These are phyloP conservation scores for Cygnus atratus DNA, from an alignment of 2,113 vertebrate species.

Conservation along the genomic window DNA sequence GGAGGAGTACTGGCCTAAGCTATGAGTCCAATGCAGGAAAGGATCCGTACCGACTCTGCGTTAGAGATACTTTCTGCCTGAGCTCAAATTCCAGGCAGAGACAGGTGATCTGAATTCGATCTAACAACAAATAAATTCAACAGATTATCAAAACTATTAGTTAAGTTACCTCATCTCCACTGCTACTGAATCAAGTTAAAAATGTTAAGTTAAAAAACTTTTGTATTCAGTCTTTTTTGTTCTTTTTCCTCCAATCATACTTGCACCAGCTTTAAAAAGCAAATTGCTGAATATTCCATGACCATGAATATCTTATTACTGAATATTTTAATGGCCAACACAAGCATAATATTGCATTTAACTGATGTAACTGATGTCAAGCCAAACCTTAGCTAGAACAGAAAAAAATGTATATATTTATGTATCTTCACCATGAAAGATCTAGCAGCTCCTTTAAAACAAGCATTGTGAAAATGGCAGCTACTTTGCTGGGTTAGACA, in stretches of 20 bases:
- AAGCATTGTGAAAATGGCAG: neutral
- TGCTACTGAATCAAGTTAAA: neutral
- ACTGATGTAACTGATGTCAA: neutral
- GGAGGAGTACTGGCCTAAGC: neutral
- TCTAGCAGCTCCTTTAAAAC: neutral
- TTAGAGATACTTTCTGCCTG: neutral
- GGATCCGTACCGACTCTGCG: accelerated
- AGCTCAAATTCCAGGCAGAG: neutral
- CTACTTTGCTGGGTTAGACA: neutral
- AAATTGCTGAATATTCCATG: neutral
- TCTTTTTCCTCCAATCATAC: neutral
- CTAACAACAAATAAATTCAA: neutral
- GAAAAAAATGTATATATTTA: neutral
- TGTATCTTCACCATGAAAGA: neutral
- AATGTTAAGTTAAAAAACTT: neutral
- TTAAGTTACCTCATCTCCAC: neutral
- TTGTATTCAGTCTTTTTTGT: accelerated
- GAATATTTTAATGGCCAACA: neutral
- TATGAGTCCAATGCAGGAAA: neutral
- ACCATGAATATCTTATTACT: neutral
- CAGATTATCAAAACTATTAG: neutral
- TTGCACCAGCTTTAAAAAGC: neutral
- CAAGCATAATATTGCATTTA: neutral
- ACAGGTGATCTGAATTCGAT: neutral
- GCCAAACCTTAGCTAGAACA: neutral